phyloP scores from a whole-genome alignment of 2,113 vertebrate species.

The Pseudopodoces humilis region DNA sequence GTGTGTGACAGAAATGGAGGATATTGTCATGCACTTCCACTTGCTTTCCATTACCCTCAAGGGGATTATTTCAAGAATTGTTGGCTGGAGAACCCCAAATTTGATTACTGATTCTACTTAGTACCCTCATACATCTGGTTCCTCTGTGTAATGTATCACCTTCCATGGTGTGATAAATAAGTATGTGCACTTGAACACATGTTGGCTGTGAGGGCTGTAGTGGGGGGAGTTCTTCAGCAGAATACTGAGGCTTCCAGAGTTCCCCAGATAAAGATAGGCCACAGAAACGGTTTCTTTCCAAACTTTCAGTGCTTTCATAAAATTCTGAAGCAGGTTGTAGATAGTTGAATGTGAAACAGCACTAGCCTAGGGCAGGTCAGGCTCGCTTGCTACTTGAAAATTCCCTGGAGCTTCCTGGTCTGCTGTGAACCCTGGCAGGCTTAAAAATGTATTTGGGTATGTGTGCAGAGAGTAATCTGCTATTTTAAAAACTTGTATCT shows the following conservation, averaged over 20 bases:
- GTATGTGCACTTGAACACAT: fast-evolving
- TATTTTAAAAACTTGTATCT: background rate
- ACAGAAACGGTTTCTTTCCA: background rate
- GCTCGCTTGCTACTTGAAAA: background rate
- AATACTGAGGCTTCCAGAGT: background rate
- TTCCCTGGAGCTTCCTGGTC: background rate
- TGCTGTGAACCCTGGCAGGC: background rate
- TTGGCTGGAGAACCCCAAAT: background rate
- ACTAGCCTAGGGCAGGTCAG: background rate
- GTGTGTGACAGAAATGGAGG: background rate
- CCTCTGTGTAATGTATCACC: background rate
- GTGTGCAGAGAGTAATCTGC: background rate
- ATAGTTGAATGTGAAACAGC: background rate
- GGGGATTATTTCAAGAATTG: background rate
- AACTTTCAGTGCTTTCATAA: background rate
- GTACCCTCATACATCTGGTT: background rate
- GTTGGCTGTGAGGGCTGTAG: fast-evolving
- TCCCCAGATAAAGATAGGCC: background rate
- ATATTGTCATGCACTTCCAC: background rate
- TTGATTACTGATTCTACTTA: background rate
- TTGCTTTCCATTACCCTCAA: background rate
- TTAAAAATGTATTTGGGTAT: background rate
- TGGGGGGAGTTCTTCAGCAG: background rate
- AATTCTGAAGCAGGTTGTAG: background rate
- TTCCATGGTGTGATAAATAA: background rate